phyloP scores from a whole-genome alignment of 2,888 invertebrate genomes.

The Chromoteleia sp. region DNA sequence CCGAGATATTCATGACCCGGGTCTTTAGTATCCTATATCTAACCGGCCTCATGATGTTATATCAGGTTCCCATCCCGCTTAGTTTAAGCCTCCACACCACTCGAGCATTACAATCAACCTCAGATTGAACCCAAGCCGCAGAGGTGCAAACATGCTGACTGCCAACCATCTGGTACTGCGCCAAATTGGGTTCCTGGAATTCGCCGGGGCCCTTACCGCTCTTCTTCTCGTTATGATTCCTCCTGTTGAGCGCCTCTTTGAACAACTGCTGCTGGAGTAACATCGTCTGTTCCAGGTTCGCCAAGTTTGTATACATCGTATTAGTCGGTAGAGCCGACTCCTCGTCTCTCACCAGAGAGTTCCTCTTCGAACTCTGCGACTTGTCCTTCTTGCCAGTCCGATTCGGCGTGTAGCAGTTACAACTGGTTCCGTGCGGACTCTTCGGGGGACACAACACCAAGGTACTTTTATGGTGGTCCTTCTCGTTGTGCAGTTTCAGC shows the following conservation, averaged over 20 bases:
- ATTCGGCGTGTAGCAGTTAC: constrained; percentile 75
- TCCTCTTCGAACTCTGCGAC: constrained; percentile 53
- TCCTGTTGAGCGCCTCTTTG: constrained; percentile 85
- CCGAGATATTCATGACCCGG: constrained; percentile 88
- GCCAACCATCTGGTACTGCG: constrained; percentile 87
- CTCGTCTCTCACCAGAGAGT: constrained; percentile 57
- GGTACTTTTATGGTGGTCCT: constrained; percentile 83
- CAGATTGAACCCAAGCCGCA: constrained; percentile 75
- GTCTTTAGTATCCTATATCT: constrained; percentile 89
- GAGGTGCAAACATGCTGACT: constrained; percentile 85
- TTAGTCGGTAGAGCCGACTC: constrained; percentile 84
- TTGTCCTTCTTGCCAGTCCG: constrained; percentile 64
- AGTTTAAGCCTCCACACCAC: constrained; percentile 92
- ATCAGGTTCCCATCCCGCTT: constrained; percentile 90
- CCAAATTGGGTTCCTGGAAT: constrained; percentile 87
- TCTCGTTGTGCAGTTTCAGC: constrained; percentile 85
- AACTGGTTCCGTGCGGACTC: constrained; percentile 68
- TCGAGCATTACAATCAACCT: constrained; percentile 81
- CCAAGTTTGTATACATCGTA: constrained; percentile 90
- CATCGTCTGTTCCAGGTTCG: constrained; percentile 89
- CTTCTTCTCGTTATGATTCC: constrained; percentile 78
- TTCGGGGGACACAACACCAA: constrained; percentile 79
- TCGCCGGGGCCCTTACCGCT: constrained; percentile 78
- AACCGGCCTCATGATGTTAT: constrained; percentile 90
- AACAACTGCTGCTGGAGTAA: constrained; percentile 89